Conservation (phyloP, 2,113 vertebrate species). For the Epinephelus lanceolatus region DNA sequence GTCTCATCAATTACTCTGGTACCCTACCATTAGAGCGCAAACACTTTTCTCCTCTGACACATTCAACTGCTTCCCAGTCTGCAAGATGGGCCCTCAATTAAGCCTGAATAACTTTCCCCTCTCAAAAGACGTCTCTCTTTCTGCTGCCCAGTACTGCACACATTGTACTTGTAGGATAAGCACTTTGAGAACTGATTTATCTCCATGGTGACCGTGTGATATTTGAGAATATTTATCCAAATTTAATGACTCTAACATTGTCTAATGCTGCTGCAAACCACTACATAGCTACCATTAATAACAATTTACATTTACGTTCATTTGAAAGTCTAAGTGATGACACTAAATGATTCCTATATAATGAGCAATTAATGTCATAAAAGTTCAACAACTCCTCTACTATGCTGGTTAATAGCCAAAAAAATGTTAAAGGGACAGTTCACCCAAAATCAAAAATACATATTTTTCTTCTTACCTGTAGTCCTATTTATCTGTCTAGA, state of each 20-base stretch:
- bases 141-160: conserved; percentile 25
- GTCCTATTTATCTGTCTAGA: too few relatives aligned
- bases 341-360: conserved; percentile 33
- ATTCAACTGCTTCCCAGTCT: conserved; percentile 78
- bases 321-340: conserved; percentile 29
- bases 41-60: conserved; percentile 73
- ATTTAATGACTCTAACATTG: conserved; percentile 27
- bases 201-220: conserved; percentile 30
- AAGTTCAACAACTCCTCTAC: neutral
- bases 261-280: conserved; percentile 20
- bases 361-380: conserved; percentile 40
- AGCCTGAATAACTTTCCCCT: conserved; percentile 77
- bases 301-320: conserved; percentile 31
- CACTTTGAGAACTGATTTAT: conserved; percentile 52
- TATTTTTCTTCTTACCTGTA: too few relatives aligned
- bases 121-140: conserved; percentile 73
- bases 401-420: neutral
- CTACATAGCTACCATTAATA: conserved; percentile 5
- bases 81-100: conserved; percentile 80
- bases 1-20: conserved; percentile 83
- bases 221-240: conserved; percentile 32
- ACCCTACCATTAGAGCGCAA: conserved; percentile 80
- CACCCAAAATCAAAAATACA: too few relatives aligned
- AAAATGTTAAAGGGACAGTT: neutral
- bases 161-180: conserved; percentile 48